These are phyloP conservation scores for Lamellibrachia luymesi DNA, from an alignment of 1,140 invertebrate species.

Conservation along the genomic window DNA sequence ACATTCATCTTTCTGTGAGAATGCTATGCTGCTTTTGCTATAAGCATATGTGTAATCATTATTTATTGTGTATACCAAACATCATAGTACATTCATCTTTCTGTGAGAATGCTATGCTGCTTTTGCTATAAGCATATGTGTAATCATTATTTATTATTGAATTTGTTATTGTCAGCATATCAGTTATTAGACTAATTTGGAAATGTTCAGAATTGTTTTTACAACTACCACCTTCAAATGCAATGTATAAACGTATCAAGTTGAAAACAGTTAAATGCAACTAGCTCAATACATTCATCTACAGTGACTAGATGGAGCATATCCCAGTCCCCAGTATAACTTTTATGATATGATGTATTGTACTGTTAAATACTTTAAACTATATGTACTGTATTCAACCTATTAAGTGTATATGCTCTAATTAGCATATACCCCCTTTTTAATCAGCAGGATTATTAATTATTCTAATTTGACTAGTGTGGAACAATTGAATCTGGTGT, in stretches of 20 bases:
- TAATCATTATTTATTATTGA: not conserved
- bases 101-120: not conserved
- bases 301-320: too few species aligned
- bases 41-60: not conserved
- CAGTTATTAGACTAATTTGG: not conserved
- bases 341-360: not conserved
- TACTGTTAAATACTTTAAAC: not conserved
- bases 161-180: not conserved
- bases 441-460: too few species aligned
- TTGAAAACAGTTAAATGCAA: not conserved
- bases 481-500: too few species aligned
- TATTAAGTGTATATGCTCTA: too few species aligned
- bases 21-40: not conserved
- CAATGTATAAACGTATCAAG: not conserved
- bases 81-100: not conserved
- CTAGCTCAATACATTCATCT: too few species aligned
- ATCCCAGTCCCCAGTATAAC: too few species aligned
- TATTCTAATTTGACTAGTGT: too few species aligned
- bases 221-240: not conserved
- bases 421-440: too few species aligned
- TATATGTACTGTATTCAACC: not conserved
- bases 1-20: not conserved
- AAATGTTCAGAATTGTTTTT: not conserved
- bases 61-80: not conserved
- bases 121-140: not conserved